These are phyloP conservation scores for Rachycentron canadum DNA, from an alignment of 2,797 vertebrate genomes.

Conservation along the genomic window DNA sequence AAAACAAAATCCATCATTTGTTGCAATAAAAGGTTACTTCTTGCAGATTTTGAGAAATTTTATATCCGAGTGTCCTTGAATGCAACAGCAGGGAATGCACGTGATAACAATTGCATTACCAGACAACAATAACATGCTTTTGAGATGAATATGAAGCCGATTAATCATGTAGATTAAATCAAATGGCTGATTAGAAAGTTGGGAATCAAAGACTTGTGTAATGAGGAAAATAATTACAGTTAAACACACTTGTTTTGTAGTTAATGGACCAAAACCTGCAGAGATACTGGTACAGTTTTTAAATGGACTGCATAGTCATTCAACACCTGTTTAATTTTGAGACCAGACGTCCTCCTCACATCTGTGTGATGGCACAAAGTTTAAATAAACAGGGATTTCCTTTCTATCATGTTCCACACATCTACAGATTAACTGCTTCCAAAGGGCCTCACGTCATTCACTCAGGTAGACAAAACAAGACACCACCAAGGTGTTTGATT, in stretches of 20 bases:
- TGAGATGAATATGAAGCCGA: constrained; percentile 10
- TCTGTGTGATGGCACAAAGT: background rate
- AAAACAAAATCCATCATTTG: constrained; percentile 8
- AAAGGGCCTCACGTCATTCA: background rate
- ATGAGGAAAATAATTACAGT: background rate
- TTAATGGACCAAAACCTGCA: constrained; percentile 2
- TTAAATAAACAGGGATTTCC: constrained; percentile 19
- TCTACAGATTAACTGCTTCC: background rate
- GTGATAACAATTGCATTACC: constrained; percentile 22
- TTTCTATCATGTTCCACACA: background rate
- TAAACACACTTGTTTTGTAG: background rate
- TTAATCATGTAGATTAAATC: constrained; percentile 6
- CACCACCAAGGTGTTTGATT: background rate
- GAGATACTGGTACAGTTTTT: background rate
- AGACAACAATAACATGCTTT: constrained; percentile 21
- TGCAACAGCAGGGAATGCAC: background rate
- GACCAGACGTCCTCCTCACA: background rate
- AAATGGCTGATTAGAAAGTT: background rate
- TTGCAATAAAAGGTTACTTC: background rate
- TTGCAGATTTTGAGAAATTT: constrained; percentile 4
- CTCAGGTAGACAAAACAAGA: constrained; percentile 15
- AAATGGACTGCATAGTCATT: background rate
- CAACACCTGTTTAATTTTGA: constrained; percentile 1
- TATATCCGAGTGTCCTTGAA: constrained; percentile 1
- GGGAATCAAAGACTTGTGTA: background rate